phyloP scores from a whole-genome alignment of 2,797 vertebrate genomes.

The Pseudotriccus pelzelni region DNA sequence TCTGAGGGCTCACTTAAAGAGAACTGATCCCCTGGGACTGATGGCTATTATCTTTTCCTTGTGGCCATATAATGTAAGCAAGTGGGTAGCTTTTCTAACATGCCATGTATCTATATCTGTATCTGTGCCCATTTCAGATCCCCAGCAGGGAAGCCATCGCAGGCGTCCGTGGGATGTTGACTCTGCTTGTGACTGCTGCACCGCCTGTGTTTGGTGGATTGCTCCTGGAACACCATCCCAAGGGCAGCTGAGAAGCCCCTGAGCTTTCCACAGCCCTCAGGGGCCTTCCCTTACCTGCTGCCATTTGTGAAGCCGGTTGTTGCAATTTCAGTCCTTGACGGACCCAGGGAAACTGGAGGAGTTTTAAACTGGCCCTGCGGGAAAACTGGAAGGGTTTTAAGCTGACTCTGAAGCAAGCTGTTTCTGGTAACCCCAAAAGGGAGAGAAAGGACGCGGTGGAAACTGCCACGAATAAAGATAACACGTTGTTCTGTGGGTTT shows the following conservation, averaged over 20 bases:
- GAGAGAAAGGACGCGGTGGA: neutral
- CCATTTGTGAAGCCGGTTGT: neutral
- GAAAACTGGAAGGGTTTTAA: neutral
- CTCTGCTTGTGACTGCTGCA: neutral
- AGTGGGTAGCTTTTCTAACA: neutral
- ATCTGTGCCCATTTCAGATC: neutral
- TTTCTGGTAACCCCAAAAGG: neutral
- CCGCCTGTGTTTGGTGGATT: neutral
- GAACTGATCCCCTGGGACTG: neutral
- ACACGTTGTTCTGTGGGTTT: rapidly evolving
- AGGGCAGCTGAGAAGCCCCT: neutral
- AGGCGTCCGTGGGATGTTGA: neutral
- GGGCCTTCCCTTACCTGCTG: neutral
- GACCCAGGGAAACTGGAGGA: neutral
- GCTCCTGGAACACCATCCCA: neutral
- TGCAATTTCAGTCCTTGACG: rapidly evolving
- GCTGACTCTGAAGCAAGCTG: neutral
- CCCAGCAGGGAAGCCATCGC: neutral
- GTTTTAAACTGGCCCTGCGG: neutral
- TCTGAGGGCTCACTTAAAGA: neutral
- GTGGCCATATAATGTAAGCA: neutral
- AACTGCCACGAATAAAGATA: neutral
- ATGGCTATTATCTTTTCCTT: neutral
- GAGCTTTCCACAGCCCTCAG: neutral
- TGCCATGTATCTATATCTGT: no score